Percentiles rank a stretch among this genome's conserved stretches.
Conservation (phyloP, 2,113 vertebrate genomes). For the Podarcis cretensis region DNA sequence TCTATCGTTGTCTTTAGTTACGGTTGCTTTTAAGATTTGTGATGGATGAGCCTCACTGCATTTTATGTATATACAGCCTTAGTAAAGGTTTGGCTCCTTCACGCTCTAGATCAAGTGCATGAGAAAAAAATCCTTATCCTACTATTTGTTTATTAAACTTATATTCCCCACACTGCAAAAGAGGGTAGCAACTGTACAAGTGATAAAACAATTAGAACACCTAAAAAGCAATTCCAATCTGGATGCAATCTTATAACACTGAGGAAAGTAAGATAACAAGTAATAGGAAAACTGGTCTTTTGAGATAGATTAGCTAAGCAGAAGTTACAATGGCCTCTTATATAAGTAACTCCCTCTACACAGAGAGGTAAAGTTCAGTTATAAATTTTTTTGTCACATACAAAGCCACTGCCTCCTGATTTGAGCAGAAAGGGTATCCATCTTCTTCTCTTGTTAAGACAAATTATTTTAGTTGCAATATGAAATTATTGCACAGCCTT, state of each 20-base stretch:
- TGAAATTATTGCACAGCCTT: constrained; percentile 21
- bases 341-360: neutral
- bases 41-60: neutral
- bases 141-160: neutral
- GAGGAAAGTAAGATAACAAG: neutral
- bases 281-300: neutral
- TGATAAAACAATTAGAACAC: too few species aligned
- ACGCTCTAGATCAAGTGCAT: neutral
- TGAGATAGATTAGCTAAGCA: neutral
- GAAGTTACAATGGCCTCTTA: too few species aligned
- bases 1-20: neutral
- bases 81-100: too few species aligned
- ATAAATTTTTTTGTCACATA: neutral
- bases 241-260: neutral
- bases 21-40: neutral
- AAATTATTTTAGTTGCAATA: constrained; percentile 31
- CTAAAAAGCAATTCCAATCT: too few species aligned
- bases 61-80: neutral
- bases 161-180: too few species aligned
- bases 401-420: constrained; percentile 31
- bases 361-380: neutral
- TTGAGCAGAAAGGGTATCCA: neutral
- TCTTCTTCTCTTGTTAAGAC: accelerated
- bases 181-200: too few species aligned
- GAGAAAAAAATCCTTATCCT: neutral